phyloP scores from a whole-genome alignment of 2,797 vertebrate genomes.

The Euthynnus affinis region DNA sequence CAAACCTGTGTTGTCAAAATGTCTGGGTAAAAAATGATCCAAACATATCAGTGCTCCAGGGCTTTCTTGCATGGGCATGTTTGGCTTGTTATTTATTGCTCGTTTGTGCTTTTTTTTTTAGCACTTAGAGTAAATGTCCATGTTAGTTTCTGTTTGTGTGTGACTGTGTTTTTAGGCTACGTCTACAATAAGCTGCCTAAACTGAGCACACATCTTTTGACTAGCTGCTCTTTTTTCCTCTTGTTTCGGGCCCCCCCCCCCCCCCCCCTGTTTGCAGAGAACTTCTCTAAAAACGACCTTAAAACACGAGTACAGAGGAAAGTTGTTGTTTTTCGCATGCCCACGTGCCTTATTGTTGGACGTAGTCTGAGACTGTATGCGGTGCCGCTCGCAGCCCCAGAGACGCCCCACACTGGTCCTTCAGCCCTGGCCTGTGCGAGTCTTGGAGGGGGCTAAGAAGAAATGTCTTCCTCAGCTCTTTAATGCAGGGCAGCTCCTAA shows the following conservation, averaged over 20 bases:
- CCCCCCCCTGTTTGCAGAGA: not conserved
- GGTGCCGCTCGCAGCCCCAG: not conserved
- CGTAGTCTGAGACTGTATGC: not conserved
- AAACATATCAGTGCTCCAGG: not conserved
- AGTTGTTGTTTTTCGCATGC: not conserved
- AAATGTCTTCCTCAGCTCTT: slow-evolving; percentile 50
- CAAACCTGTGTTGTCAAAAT: not conserved
- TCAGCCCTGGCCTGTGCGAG: slow-evolving; percentile 48
- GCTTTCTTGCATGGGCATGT: not conserved
- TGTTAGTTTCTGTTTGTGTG: not conserved
- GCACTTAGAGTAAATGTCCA: not conserved
- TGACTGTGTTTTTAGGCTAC: not conserved
- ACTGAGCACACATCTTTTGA: not conserved
- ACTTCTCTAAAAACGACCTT: not conserved
- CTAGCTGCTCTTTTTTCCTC: not conserved
- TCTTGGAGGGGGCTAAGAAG: slow-evolving; percentile 39
- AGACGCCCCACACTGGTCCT: slow-evolving; percentile 26
- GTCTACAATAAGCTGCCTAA: not conserved
- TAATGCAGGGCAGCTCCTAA: slow-evolving; percentile 56
- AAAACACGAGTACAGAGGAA: not conserved
- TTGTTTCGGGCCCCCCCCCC: not conserved
- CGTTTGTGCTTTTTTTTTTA: not conserved
- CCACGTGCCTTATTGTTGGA: not conserved
- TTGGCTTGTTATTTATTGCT: not conserved
- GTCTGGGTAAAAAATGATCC: not conserved